Base-by-base conservation (phyloP, 1,140 invertebrate species). In the Diorhabda carinulata region DNA sequence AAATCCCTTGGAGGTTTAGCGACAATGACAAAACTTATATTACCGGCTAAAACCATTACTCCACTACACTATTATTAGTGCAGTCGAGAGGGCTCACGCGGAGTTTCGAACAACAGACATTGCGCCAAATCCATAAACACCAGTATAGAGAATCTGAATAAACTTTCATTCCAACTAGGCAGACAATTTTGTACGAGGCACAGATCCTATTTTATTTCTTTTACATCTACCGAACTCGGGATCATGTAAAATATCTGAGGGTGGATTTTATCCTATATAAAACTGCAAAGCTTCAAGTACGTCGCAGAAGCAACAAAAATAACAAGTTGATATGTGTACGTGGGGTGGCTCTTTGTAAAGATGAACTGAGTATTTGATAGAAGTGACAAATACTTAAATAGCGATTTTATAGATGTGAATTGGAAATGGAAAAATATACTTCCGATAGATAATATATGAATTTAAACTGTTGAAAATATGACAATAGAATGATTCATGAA, bases 131-230 rank as follows among this genome's bases (percentile, higher is more conserved):
- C 47, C n/a, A 52, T 52, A 52, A 52, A 52, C 47, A 52, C 47
- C 47, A n/a, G 2, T 52, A n/a, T 52, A 52, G 6, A 52, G 47
- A 52, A 52, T 52, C 47, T 52, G 47, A 52, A 52, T 52, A 52
- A 52, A 52, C 6, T 52, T n/a, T 52, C 47, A 52, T 52, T 52
- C 47, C 2, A 52, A 52, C 47, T 8, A 52, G 47, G 47, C 47
- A 52, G 4, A 52, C 47, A 52, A 52, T 52, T 52, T 52, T 52
- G 47, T 52, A 52, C 47, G 47, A 52, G 47, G 6, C 47, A 52
- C 47, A 52, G 47, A 52, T 52, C 47, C 47, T 52, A 52, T 52
- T 52, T 52, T 52, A 52, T 52, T 52, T 52, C 47, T 52, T 52
- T 52, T 52, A 52, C 6, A 8, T 52, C 4, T 52, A n/a, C 47